phyloP scores from a whole-genome alignment of 1,140 invertebrate genomes.

The Drosophila micromelanica region DNA sequence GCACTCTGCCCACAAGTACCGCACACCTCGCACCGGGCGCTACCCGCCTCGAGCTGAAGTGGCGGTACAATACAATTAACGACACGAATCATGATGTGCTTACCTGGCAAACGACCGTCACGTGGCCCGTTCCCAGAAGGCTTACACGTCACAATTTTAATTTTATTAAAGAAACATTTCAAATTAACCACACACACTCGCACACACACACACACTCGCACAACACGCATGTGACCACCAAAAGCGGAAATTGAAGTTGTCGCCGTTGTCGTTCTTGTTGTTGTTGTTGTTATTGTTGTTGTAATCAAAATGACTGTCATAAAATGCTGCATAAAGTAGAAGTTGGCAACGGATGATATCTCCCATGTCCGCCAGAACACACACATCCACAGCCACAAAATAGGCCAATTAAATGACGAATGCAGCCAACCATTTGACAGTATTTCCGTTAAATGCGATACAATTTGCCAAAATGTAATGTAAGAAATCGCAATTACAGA shows the following conservation, averaged over 20 bases:
- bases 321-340: constrained; percentile 50
- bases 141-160: constrained; percentile 84
- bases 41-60: constrained; percentile 63
- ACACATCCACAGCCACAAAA: neutral
- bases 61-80: constrained; percentile 81
- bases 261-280: constrained; percentile 42
- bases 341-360: constrained; percentile 48
- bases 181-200: constrained; percentile 70
- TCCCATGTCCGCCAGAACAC: constrained; percentile 30
- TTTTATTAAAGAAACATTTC: constrained; percentile 84
- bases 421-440: constrained; percentile 23
- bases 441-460: neutral
- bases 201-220: constrained; percentile 13
- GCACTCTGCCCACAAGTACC: no score
- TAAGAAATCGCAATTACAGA: no score
- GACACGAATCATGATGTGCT: constrained; percentile 84
- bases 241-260: constrained; percentile 69
- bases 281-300: constrained; percentile 32
- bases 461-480: neutral
- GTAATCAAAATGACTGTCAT: constrained; percentile 65
- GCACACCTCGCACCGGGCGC: neutral
- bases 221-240: constrained; percentile 36
- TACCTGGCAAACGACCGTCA: constrained; percentile 84
- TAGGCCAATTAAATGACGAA: constrained; percentile 8
- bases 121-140: constrained; percentile 83